A percentile compares a stretch with the other conserved stretches of the same genome.
phyloP scores from a whole-genome alignment of 2,888 invertebrate genomes.

The Ellobium chinense region DNA sequence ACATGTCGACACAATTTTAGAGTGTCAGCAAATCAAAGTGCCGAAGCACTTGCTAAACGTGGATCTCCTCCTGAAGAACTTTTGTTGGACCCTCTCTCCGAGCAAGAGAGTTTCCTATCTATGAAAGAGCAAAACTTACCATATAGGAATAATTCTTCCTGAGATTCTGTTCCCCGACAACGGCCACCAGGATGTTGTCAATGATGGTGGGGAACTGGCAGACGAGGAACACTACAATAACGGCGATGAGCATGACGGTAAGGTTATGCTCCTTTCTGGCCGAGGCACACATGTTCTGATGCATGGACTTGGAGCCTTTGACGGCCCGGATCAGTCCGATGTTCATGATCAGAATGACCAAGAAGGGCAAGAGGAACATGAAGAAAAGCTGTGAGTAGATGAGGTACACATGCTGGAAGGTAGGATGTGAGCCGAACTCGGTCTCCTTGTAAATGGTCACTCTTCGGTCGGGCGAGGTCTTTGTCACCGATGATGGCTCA shows the following conservation, averaged over 20 bases:
- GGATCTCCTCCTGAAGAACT: too few species aligned
- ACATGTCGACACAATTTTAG: too few species aligned
- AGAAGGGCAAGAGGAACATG: conserved; percentile 76
- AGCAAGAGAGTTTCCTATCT: too few species aligned
- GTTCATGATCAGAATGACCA: conserved; percentile 72
- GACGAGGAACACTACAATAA: conserved; percentile 95
- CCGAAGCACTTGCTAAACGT: too few species aligned
- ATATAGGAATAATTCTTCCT: conserved; percentile 22
- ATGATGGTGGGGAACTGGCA: conserved; percentile 84
- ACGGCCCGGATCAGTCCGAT: conserved; percentile 74
- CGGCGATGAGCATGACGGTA: conserved; percentile 96
- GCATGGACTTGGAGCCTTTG: conserved; percentile 61
- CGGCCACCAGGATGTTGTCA: conserved; percentile 74
- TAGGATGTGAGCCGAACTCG: conserved; percentile 65
- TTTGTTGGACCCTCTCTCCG: too few species aligned
- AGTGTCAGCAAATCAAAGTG: too few species aligned
- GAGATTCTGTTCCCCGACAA: conserved; percentile 56
- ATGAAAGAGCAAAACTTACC: conserved; percentile 15
- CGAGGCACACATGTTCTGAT: conserved; percentile 61
- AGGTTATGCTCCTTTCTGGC: conserved; percentile 90
- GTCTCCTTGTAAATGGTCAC: conserved; percentile 51
- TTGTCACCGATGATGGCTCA: not conserved
- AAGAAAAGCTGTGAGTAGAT: conserved; percentile 74
- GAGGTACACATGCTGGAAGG: conserved; percentile 72
- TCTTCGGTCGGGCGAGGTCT: conserved; percentile 17